Conservation (phyloP, 2,797 vertebrate genomes). For the Myripristis murdjan region DNA sequence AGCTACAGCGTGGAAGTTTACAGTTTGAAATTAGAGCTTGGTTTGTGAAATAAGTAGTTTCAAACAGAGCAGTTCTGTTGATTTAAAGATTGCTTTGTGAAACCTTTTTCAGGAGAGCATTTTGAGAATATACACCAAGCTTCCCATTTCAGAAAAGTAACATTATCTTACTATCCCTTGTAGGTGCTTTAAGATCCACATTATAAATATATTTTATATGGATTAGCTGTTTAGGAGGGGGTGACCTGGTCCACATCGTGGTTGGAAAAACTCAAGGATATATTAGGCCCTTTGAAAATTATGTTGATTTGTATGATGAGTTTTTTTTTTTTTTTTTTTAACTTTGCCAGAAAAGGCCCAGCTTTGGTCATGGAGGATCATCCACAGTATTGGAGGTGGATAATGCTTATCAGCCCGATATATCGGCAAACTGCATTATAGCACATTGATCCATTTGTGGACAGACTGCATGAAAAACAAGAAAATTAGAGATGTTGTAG, state of each 20-base stretch:
- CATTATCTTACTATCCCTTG: too few relatives aligned
- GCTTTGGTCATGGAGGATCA: constrained; percentile 3
- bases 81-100: too few relatives aligned
- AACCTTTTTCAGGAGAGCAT: too few relatives aligned
- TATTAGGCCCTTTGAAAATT: constrained; percentile 1
- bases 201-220: not conserved
- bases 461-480: constrained; percentile 21
- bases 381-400: constrained; percentile 13
- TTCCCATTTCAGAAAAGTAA: too few relatives aligned
- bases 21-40: too few relatives aligned
- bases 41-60: too few relatives aligned
- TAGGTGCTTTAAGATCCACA: not conserved
- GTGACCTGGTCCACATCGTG: not conserved
- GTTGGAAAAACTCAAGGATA: too few relatives aligned
- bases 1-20: too few relatives aligned
- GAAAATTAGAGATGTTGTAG: constrained; percentile 32
- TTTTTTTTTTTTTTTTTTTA: constrained; percentile 13
- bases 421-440: constrained; percentile 32
- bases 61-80: too few relatives aligned
- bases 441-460: constrained; percentile 18
- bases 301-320: not conserved
- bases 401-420: constrained; percentile 15
- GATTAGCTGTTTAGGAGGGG: not conserved
- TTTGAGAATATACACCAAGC: too few relatives aligned
- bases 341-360: not conserved